Conservation (phyloP, 2,888 invertebrate species). For the Entomobrya multifasciata region DNA sequence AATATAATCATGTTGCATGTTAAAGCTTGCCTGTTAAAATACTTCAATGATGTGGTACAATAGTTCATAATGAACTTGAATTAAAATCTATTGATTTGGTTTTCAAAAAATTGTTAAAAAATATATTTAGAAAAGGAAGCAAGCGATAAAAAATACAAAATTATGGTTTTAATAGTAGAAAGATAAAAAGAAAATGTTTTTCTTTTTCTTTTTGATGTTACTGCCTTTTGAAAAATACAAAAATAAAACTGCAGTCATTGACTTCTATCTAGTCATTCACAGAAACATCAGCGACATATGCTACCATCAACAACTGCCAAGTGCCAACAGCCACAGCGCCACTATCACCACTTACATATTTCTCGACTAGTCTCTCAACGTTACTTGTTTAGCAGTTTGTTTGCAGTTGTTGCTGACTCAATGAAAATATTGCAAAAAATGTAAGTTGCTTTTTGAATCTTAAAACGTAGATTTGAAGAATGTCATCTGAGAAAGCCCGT, state of each 20-base stretch:
- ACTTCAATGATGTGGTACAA: too few species aligned
- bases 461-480: constrained; percentile 40
- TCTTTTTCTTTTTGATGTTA: constrained; percentile 24
- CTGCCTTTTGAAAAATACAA: constrained; percentile 34
- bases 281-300: constrained; percentile 63
- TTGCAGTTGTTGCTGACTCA: constrained; percentile 57
- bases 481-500: not conserved
- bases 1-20: too few species aligned
- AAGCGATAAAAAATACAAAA: too few species aligned
- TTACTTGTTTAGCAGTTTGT: too few species aligned
- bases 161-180: too few species aligned
- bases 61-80: too few species aligned
- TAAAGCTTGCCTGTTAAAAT: too few species aligned
- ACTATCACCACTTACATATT: constrained; percentile 14
- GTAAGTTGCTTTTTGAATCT: constrained; percentile 44
- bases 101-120: too few species aligned
- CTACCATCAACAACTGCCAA: constrained; percentile 55
- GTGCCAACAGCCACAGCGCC: constrained; percentile 30
- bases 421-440: constrained; percentile 30
- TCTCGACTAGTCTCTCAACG: not conserved
- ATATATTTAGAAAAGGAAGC: too few species aligned
- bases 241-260: constrained; percentile 58
- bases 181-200: constrained; percentile 61
- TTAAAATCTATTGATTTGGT: too few species aligned
- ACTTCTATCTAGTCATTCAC: constrained; percentile 27